These are phyloP conservation scores for Sphaerophoria rueppellii DNA, from an alignment of 2,888 invertebrate species.

Conservation along the genomic window DNA sequence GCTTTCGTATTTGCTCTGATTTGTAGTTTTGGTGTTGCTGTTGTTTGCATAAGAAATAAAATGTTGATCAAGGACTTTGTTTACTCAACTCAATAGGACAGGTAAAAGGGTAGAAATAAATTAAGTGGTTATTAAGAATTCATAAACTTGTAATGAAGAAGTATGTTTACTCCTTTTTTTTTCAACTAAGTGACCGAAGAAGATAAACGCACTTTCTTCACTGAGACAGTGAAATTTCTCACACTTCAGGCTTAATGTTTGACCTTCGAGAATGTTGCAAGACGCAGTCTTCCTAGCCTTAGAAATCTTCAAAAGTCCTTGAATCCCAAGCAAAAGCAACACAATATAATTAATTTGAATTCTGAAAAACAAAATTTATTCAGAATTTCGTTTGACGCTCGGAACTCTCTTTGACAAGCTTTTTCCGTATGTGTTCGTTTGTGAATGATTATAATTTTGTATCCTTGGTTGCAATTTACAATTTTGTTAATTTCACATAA, in stretches of 20 bases:
- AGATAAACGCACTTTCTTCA: not conserved
- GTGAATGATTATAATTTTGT: conserved; percentile 35
- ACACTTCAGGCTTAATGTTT: no score
- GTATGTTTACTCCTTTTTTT: not conserved
- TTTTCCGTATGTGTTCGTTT: not conserved
- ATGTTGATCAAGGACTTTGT: conserved; percentile 9
- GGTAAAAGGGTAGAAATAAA: not conserved
- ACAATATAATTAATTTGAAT: no score
- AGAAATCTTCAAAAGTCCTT: no score
- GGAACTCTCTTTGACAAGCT: no score
- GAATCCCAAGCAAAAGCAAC: no score
- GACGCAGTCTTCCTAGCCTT: no score
- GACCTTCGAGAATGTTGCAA: no score
- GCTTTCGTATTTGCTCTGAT: conserved; percentile 27
- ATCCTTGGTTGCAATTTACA: conserved; percentile 35
- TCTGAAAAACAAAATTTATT: no score
- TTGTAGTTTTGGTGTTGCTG: conserved; percentile 17
- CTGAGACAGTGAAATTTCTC: no score
- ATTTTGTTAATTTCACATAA: conserved; percentile 46
- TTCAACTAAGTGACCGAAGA: not conserved
- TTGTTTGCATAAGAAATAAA: conserved; percentile 30
- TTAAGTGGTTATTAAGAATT: not conserved
- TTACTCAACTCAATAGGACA: conserved; percentile 11
- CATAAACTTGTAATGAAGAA: not conserved
- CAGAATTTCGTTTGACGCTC: no score